These are phyloP conservation scores for Otolemur crassicaudatus DNA, from an alignment of 2,797 vertebrate species.

Conservation along the genomic window DNA sequence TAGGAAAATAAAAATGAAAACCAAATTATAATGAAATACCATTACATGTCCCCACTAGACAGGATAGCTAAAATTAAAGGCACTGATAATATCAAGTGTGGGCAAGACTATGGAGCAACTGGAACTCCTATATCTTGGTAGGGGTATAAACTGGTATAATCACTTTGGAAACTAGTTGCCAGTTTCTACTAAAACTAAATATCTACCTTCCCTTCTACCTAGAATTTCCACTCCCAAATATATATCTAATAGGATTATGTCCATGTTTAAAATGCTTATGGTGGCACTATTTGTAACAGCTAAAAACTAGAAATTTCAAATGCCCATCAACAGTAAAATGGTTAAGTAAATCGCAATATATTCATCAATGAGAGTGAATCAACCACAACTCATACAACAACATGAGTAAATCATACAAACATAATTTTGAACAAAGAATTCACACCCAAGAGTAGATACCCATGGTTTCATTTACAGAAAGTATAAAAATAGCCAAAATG, in stretches of 20 bases:
- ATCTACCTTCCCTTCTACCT: not conserved
- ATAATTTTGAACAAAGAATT: not conserved
- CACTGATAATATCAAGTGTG: not conserved
- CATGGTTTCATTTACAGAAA: not conserved
- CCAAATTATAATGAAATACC: not conserved
- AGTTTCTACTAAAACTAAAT: not conserved
- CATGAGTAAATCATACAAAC: not conserved
- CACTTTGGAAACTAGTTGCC: not conserved
- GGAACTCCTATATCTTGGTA: not conserved
- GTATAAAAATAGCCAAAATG: not conserved
- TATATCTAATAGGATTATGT: not conserved
- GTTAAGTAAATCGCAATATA: not conserved
- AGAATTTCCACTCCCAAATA: not conserved
- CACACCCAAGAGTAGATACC: not conserved
- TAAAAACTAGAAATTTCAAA: constrained; percentile 17
- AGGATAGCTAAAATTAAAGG: constrained; percentile 25
- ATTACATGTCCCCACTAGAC: not conserved
- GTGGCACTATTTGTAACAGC: not conserved
- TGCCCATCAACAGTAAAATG: not conserved
- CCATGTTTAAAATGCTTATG: not conserved
- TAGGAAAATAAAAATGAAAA: constrained; percentile 23
- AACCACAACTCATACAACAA: not conserved
- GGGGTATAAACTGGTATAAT: not conserved
- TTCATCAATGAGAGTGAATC: not conserved
- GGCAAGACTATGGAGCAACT: not conserved